Conservation (phyloP, 2,888 invertebrate species). For the Ecliptopera silaceata region DNA sequence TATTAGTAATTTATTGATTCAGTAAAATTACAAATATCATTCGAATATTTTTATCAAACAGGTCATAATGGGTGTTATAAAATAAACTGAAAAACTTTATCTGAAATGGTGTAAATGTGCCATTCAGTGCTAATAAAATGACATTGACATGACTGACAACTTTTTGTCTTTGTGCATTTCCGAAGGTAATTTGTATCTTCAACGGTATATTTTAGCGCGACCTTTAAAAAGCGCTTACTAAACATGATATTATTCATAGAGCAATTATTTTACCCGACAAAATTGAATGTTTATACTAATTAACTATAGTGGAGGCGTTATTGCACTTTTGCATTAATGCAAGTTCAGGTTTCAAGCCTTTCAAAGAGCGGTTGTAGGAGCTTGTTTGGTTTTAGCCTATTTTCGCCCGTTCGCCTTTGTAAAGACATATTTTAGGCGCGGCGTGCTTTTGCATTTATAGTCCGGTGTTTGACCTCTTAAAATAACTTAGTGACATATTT, state of each 20-base stretch:
- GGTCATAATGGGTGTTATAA: no score
- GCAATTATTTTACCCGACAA: slow-evolving; percentile 43
- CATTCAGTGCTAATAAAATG: background rate
- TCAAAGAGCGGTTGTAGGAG: slow-evolving; percentile 52
- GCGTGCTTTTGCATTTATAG: slow-evolving; percentile 79
- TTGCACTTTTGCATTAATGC: slow-evolving; percentile 52
- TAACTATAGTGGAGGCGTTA: slow-evolving; percentile 32
- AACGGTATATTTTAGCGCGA: slow-evolving; percentile 6
- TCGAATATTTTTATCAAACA: no score
- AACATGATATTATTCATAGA: slow-evolving; percentile 48
- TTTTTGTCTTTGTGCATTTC: background rate
- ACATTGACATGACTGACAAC: background rate
- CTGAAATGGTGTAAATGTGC: no score
- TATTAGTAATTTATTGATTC: no score
- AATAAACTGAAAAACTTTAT: no score
- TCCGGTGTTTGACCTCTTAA: slow-evolving; percentile 68
- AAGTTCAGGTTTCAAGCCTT: slow-evolving; percentile 58
- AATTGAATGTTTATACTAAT: slow-evolving; percentile 54
- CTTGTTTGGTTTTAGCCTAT: slow-evolving; percentile 65
- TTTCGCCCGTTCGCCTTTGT: slow-evolving; percentile 44
- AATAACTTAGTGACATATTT: slow-evolving; percentile 63
- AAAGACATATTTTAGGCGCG: slow-evolving; percentile 71
- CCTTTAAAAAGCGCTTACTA: slow-evolving; percentile 18
- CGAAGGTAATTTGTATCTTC: background rate
- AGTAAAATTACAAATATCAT: no score